Evolutionary conservation across 2,113 vertebrate genomes (phyloP), one percentile per base, ranked within the genome.

Genomic region (Emydocephalus ijimae): DNA sequence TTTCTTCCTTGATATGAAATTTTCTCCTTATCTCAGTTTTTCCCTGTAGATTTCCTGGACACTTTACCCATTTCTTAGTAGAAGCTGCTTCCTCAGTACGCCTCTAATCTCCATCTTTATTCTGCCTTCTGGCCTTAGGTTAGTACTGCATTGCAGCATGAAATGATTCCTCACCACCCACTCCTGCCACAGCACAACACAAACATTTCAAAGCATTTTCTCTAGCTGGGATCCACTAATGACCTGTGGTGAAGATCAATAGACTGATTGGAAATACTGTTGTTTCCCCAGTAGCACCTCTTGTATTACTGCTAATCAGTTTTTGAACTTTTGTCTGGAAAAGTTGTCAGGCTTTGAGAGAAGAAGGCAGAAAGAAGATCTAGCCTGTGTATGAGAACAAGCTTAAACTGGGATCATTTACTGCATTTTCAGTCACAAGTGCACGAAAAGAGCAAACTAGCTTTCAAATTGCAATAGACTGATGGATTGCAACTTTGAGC

Each of bases 291-390:
- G 57, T 91, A 92, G 89, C 87, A 56, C 26, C 85, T 52, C 18
- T 85, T 59, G 90, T 92, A 90, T 94, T 96, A 94, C 94, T 94
- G 95, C 93, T 94, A 92, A 94, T 81, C 91, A 92, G 57, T 0
- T 56, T 90, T 56, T 88, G 52, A 93, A 91, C 26, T 45, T 57
- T 69, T 59, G 39, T 88, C 87, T 91, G 39, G 89, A 91, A 91
- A 56, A n/a, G 3, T 91, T 91, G n/a, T 52, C 45, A 87, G 45
- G 74, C 56, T 54, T 39, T 74, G 57, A 61, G 34, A 23, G 34
- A 59, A 87, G 59, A 55, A 56, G 18, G 26, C 50, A 90, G 59
- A 39, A 20, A 2, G 24, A 23, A 48, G n/a, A 20, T 86, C 45
- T 24, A 29, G 45, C 21, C 21, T n/a, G 3, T 18, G 52, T 81